Percentiles rank a stretch among this genome's conserved stretches.
These are phyloP conservation scores for Strongylocentrotus purpuratus DNA, from an alignment of 35 echinoderm and acorn worm genomes.

Conservation along the genomic window DNA sequence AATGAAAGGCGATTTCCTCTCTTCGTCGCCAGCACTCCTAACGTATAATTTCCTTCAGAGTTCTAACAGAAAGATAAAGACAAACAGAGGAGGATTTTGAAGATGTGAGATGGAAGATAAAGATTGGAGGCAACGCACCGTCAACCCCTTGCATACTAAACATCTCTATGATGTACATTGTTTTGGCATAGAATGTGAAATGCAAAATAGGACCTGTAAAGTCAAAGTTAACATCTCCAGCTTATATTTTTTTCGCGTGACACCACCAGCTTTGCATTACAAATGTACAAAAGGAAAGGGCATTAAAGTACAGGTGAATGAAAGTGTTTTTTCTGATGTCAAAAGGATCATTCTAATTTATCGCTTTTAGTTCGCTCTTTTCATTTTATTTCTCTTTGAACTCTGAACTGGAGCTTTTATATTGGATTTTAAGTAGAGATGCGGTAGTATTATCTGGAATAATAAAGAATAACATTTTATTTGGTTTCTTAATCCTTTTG, in stretches of 20 bases:
- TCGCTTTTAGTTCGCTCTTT: neutral
- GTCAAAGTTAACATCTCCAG: neutral
- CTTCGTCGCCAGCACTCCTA: constrained; percentile 6
- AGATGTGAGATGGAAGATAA: neutral
- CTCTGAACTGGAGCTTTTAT: neutral
- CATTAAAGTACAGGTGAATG: neutral
- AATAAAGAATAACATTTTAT: too few relatives aligned
- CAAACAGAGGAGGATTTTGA: neutral
- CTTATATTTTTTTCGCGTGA: constrained; percentile 17
- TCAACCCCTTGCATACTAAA: neutral
- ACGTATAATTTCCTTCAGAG: neutral
- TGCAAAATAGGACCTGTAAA: neutral
- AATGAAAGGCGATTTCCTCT: constrained; percentile 42
- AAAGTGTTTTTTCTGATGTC: neutral
- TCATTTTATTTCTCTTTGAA: neutral
- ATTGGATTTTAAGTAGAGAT: too few relatives aligned
- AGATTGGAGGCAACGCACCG: neutral
- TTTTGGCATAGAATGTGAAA: neutral
- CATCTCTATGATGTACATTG: neutral
- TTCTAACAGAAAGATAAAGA: neutral
- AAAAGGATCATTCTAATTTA: neutral
- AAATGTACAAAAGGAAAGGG: neutral
- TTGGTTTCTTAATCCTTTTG: too few relatives aligned
- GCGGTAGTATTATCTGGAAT: too few relatives aligned
- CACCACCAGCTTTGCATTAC: neutral